phyloP scores from a whole-genome alignment of 2,888 invertebrate genomes.

The Pimpla rufipes region DNA sequence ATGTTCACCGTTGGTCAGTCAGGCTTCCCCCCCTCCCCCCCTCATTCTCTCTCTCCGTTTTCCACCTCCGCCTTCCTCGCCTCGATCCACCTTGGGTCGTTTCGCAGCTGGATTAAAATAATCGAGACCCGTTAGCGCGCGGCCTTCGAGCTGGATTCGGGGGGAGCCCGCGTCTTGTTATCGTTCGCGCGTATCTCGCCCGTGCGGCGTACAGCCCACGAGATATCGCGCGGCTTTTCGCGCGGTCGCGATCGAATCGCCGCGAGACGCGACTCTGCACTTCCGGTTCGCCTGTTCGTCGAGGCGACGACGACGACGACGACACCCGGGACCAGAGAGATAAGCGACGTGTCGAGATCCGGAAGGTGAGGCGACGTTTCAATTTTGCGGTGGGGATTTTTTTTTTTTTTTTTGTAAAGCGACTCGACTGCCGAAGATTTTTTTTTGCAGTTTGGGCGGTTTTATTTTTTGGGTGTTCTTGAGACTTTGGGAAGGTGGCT shows the following conservation, averaged over 20 bases:
- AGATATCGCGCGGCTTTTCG: constrained; percentile 14
- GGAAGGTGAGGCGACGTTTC: too few species aligned
- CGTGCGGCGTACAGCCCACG: constrained; percentile 14
- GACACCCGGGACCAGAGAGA: too few species aligned
- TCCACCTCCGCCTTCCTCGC: constrained; percentile 38
- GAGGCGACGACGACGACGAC: constrained; percentile 21
- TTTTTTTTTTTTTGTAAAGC: too few species aligned
- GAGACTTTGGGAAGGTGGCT: too few species aligned
- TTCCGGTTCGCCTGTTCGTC: constrained; percentile 32
- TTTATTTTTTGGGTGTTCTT: too few species aligned
- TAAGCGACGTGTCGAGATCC: too few species aligned
- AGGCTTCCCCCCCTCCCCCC: constrained; percentile 17
- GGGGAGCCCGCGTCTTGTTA: constrained; percentile 33
- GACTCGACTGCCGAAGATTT: too few species aligned
- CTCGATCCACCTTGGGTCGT: constrained; percentile 58
- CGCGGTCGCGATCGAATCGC: constrained; percentile 15
- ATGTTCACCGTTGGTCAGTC: constrained; percentile 12
- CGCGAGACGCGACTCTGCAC: constrained; percentile 5
- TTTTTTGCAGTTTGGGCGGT: too few species aligned
- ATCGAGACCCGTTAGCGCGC: constrained; percentile 78
- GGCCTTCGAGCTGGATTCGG: too few species aligned
- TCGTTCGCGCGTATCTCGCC: constrained; percentile 22
- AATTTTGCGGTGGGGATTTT: too few species aligned
- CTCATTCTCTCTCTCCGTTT: too few species aligned
- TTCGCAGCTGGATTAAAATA: constrained; percentile 80